Evolutionary conservation across 2,797 vertebrate genomes (phyloP).

Genomic region (Acanthiza pusilla): DNA sequence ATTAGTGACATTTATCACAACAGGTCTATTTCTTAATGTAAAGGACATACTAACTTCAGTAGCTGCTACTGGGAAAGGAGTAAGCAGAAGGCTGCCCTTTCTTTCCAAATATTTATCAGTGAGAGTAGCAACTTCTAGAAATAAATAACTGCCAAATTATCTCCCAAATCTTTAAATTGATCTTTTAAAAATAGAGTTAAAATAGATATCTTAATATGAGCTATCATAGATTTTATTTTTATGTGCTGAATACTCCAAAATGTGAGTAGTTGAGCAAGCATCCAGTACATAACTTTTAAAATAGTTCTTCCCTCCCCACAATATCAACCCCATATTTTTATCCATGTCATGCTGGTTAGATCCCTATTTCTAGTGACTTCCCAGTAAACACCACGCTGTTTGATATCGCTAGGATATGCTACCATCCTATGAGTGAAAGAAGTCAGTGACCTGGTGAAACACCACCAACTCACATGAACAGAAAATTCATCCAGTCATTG

Average conservation of each 20-base stretch:
- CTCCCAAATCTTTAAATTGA: slow-evolving; percentile 51
- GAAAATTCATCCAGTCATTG: slow-evolving; percentile 36
- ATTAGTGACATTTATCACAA: slow-evolving; percentile 67
- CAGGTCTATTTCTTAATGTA: slow-evolving; percentile 63
- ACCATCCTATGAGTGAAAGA: not conserved
- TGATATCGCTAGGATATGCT: not conserved
- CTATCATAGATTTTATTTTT: slow-evolving; percentile 53
- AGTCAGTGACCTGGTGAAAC: not conserved
- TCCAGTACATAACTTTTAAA: slow-evolving; percentile 54
- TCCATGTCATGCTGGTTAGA: slow-evolving; percentile 44
- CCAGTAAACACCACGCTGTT: slow-evolving; percentile 29
- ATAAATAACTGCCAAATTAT: slow-evolving; percentile 63
- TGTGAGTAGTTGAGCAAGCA: slow-evolving; percentile 32
- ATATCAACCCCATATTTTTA: not conserved
- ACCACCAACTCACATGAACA: not conserved
- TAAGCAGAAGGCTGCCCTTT: slow-evolving; percentile 32
- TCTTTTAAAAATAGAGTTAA: slow-evolving; percentile 65
- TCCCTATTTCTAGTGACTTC: slow-evolving; percentile 31
- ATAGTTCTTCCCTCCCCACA: slow-evolving; percentile 52
- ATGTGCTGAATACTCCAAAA: slow-evolving; percentile 62
- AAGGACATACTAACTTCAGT: slow-evolving; percentile 56
- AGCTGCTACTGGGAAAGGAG: slow-evolving; percentile 60
- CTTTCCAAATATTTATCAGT: slow-evolving; percentile 17
- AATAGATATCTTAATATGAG: slow-evolving; percentile 66
- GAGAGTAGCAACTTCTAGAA: slow-evolving; percentile 55